phyloP scores from a whole-genome alignment of 2,797 vertebrate genomes.

The Limosa lapponica region DNA sequence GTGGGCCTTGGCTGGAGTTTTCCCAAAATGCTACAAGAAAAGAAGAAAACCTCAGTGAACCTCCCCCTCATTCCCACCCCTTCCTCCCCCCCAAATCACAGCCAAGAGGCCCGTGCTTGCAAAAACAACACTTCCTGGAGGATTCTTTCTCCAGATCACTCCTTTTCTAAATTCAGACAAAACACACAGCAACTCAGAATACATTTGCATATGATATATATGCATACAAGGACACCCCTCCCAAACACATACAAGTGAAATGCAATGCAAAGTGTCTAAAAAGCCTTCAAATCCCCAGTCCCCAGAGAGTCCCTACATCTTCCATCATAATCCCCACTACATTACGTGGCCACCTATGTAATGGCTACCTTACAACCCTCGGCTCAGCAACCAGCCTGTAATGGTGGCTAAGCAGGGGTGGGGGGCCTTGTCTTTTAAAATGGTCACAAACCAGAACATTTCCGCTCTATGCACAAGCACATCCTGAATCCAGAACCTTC shows the following conservation, averaged over 20 bases:
- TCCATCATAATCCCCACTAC: neutral
- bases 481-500: neutral
- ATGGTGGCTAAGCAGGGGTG: neutral
- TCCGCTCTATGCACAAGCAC: neutral
- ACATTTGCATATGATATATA: neutral
- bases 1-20: conserved; percentile 62
- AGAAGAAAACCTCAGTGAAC: conserved; percentile 47
- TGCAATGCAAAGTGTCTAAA: neutral
- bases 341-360: rapidly evolving
- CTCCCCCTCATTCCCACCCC: conserved; percentile 57
- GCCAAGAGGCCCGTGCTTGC: neutral
- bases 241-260: neutral
- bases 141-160: conserved; percentile 17
- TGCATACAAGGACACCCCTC: neutral
- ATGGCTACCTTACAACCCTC: neutral
- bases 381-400: neutral
- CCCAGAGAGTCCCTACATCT: neutral
- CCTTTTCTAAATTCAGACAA: conserved; percentile 52
- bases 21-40: conserved; percentile 31
- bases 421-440: neutral
- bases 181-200: conserved; percentile 1
- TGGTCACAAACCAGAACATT: neutral
- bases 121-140: conserved; percentile 38
- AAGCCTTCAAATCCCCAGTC: neutral
- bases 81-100: conserved; percentile 12